Conservation (phyloP, 2,888 invertebrate genomes). For the Calephelis perditalis region DNA sequence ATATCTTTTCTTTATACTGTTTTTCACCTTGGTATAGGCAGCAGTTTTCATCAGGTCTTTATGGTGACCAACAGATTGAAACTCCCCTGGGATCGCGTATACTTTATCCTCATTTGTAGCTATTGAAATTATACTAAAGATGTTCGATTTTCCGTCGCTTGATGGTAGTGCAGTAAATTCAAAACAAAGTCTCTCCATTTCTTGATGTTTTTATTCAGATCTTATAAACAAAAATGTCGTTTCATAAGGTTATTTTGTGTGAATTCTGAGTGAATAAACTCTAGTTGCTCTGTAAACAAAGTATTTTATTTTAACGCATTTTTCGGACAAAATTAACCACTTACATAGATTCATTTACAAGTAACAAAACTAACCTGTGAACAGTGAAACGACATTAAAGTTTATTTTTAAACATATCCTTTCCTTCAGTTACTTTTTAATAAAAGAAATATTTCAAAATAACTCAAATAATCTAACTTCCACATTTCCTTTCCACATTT, state of each 20-base stretch:
- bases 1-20: constrained; percentile 26
- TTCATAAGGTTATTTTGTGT: constrained; percentile 14
- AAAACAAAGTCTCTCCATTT: constrained; percentile 23
- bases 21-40: constrained; percentile 24
- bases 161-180: constrained; percentile 20
- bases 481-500: too few species aligned
- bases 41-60: constrained; percentile 19
- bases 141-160: constrained; percentile 23
- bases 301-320: not conserved
- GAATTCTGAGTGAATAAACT: constrained; percentile 6
- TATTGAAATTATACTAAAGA: constrained; percentile 21
- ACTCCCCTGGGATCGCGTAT: constrained; percentile 24
- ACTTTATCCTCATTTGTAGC: constrained; percentile 16
- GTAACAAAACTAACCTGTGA: not conserved
- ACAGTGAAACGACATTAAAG: constrained; percentile 1
- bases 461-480: too few species aligned
- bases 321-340: not conserved
- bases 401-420: constrained; percentile 6
- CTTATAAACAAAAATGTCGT: constrained; percentile 14
- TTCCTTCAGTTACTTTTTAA: constrained; percentile 5
- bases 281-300: constrained; percentile 2
- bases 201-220: constrained; percentile 5
- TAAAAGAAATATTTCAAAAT: not conserved
- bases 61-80: constrained; percentile 22
- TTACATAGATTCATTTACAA: too few species aligned